phyloP scores from a whole-genome alignment of 2,888 invertebrate genomes.

The Hydraecia micacea region DNA sequence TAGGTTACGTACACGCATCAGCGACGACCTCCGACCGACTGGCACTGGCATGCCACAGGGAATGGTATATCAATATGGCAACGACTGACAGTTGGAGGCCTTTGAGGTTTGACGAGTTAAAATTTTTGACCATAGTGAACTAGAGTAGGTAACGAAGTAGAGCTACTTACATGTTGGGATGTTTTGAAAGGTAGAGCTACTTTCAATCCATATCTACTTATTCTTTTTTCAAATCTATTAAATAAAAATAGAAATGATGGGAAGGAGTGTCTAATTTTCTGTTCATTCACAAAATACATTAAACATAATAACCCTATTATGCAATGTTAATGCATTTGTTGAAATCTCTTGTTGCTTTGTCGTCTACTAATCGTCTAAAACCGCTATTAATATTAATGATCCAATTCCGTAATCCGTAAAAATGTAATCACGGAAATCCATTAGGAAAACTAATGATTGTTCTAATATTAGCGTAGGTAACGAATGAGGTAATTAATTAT shows the following conservation, averaged over 20 bases:
- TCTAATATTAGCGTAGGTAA: background rate
- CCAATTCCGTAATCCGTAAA: conserved; percentile 15
- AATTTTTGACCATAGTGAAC: background rate
- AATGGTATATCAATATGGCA: conserved; percentile 59
- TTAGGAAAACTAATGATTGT: conserved; percentile 19
- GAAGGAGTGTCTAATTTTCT: background rate
- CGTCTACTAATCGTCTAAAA: conserved; percentile 16
- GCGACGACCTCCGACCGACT: conserved; percentile 77
- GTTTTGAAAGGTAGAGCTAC: conserved; percentile 17
- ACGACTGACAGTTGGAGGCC: conserved; percentile 44
- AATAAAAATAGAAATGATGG: background rate
- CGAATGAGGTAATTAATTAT: background rate
- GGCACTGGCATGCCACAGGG: conserved; percentile 55
- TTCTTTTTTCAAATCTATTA: background rate
- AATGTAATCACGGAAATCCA: conserved; percentile 8
- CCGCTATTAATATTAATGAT: conserved; percentile 22
- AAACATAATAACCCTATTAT: conserved; percentile 6
- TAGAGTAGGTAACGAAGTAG: conserved; percentile 17
- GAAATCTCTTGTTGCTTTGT: conserved; percentile 13
- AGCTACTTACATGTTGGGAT: conserved; percentile 2
- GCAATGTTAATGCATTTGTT: conserved; percentile 18
- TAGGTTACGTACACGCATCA: conserved; percentile 80
- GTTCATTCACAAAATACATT: background rate
- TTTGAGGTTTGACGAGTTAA: conserved; percentile 29
- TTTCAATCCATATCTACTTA: background rate